Evolutionary conservation across 2,797 vertebrate genomes (phyloP), one percentile per base, ranked within the genome.

Genomic region (Catamblyrhynchus diadema): DNA sequence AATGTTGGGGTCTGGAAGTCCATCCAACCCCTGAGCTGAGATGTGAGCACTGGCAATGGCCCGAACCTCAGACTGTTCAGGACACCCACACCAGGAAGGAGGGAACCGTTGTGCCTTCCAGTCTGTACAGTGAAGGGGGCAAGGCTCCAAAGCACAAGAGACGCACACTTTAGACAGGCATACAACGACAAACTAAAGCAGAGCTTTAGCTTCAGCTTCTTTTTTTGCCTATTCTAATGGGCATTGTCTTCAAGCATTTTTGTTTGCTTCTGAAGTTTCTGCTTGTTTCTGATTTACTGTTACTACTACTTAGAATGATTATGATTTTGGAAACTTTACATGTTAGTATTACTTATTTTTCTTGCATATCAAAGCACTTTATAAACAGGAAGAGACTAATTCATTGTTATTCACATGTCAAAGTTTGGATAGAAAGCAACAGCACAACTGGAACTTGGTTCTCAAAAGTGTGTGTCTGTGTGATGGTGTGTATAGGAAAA

Each of bases 381-480:
- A 48, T 39, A 50, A 80, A 54, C 2, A 56, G 37, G 50, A 80
- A 83, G 8, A 70, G 3, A 2, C 12, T 21, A 57, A 61, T 73
- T 53, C 12, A 25, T 48, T 0, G 0, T n/a, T 81, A 53, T 42
- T 74, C 42, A 35, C 22, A 32, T 1, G 3, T 27, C 27, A 57
- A 74, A 81, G 16, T 94, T 61, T 61, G 32, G 18, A 7, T 69
- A 24, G 78, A 93, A 75, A 77, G 18, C 20, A 42, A 62, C 11
- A 65, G 18, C 27, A 51, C 8, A 69, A 32, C 10, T 47, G 19
- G 16, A 78, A 54, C 9, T 57, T 48, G 14, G 23, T 22, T 77
- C 44, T 41, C 37, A 77, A 56, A 33, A 4, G 2, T 28, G 14
- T 39, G 3, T 25, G 9, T 28, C 3, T 35, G 22, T 24, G 23